phyloP scores from a whole-genome alignment of 2,113 vertebrate species.

The Vombatus ursinus region DNA sequence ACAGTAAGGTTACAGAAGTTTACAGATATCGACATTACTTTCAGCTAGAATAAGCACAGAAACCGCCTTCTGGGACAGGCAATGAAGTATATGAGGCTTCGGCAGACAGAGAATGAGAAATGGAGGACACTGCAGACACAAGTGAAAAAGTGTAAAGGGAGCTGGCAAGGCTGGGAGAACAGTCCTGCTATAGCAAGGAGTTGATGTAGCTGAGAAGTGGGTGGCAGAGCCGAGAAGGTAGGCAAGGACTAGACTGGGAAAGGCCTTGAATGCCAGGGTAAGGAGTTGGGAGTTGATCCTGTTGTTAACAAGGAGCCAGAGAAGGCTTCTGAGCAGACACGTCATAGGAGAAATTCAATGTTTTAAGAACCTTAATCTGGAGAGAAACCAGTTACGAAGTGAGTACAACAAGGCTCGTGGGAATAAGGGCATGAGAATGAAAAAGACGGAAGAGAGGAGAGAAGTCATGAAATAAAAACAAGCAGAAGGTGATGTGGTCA shows the following conservation, averaged over 20 bases:
- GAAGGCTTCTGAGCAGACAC: neutral
- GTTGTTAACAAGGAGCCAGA: neutral
- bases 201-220: neutral
- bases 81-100: neutral
- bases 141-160: neutral
- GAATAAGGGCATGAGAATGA: neutral
- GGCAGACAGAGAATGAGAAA: neutral
- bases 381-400: neutral
- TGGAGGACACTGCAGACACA: neutral
- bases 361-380: neutral
- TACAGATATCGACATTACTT: too few relatives aligned
- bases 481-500: too few relatives aligned
- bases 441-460: neutral
- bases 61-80: too few relatives aligned
- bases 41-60: too few relatives aligned
- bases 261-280: neutral
- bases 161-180: neutral
- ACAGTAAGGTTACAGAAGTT: too few relatives aligned
- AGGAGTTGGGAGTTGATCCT: neutral
- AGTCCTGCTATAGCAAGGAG: too few relatives aligned
- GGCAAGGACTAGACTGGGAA: neutral
- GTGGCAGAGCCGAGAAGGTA: neutral
- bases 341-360: neutral
- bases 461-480: neutral
- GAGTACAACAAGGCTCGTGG: neutral